Percentiles rank a stretch among this genome's conserved stretches.
These are phyloP conservation scores for Deladenus siricidicola DNA, from an alignment of 2,888 invertebrate genomes.

Conservation along the genomic window DNA sequence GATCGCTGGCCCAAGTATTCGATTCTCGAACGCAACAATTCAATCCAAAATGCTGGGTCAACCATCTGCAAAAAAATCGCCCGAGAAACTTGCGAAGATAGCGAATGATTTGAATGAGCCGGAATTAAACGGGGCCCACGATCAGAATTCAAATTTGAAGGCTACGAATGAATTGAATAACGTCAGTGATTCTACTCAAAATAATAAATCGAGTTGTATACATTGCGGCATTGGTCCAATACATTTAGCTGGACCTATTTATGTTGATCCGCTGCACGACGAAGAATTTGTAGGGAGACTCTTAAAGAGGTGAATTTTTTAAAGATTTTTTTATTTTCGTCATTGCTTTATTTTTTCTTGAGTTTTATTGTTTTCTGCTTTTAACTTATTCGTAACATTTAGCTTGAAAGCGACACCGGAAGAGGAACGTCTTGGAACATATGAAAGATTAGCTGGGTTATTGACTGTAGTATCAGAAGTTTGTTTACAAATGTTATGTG, in stretches of 20 bases:
- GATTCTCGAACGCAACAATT: slow-evolving; percentile 25
- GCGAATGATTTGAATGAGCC: not conserved
- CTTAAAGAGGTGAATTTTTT: slow-evolving; percentile 54
- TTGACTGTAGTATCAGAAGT: slow-evolving; percentile 65
- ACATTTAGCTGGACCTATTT: slow-evolving; percentile 85
- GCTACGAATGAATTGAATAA: not conserved
- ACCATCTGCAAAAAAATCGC: not conserved
- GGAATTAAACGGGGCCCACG: not conserved
- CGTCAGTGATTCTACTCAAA: too few relatives aligned
- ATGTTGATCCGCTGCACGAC: slow-evolving; percentile 79
- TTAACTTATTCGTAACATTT: slow-evolving; percentile 1
- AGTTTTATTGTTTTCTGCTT: not conserved
- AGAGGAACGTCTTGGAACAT: slow-evolving; percentile 63
- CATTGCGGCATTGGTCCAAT: slow-evolving; percentile 40
- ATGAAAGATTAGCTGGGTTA: slow-evolving; percentile 70
- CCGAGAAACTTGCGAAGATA: not conserved
- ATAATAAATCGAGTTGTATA: slow-evolving; percentile 34
- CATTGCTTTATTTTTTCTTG: not conserved
- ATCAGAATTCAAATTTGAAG: not conserved
- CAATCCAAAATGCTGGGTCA: slow-evolving; percentile 22
- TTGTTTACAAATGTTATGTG: not conserved
- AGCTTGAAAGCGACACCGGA: slow-evolving; percentile 40
- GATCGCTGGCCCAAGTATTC: slow-evolving; percentile 31
- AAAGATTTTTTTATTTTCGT: not conserved
- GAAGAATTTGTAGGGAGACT: slow-evolving; percentile 68